phyloP scores from a whole-genome alignment of 2,113 vertebrate species.

The Lasiurus cinereus region DNA sequence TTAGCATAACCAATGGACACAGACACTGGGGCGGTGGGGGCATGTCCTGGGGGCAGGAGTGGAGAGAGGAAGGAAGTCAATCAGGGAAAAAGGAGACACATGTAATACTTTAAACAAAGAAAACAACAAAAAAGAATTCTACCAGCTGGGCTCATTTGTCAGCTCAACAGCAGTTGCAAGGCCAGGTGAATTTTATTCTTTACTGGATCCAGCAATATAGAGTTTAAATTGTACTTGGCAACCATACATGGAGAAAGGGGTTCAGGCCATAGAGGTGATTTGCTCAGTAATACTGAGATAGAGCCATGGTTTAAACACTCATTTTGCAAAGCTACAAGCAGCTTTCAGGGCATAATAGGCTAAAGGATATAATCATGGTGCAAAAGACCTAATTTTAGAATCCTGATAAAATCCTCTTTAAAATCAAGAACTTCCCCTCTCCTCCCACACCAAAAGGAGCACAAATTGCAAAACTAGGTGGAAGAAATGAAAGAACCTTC shows the following conservation, averaged over 20 bases:
- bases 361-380: background rate
- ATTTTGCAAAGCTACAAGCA: background rate
- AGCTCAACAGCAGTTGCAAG: background rate
- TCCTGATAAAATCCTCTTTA: constrained; percentile 1
- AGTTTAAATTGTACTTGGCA: background rate
- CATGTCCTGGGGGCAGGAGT: no score
- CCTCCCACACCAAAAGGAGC: constrained; percentile 6
- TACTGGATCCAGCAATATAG: background rate
- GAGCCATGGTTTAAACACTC: background rate
- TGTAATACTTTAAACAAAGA: no score
- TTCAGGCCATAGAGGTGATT: background rate
- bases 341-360: background rate
- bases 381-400: constrained; percentile 24
- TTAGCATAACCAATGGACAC: no score
- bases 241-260: background rate
- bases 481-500: background rate
- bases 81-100: no score
- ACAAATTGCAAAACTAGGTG: background rate
- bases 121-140: background rate
- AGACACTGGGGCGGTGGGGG: no score
- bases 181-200: constrained; percentile 39
- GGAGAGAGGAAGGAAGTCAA: no score
- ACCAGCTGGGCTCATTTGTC: background rate
- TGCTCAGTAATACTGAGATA: background rate
- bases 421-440: background rate